Conservation (phyloP, 1,140 invertebrate genomes). For the Drosophila baimaii region DNA sequence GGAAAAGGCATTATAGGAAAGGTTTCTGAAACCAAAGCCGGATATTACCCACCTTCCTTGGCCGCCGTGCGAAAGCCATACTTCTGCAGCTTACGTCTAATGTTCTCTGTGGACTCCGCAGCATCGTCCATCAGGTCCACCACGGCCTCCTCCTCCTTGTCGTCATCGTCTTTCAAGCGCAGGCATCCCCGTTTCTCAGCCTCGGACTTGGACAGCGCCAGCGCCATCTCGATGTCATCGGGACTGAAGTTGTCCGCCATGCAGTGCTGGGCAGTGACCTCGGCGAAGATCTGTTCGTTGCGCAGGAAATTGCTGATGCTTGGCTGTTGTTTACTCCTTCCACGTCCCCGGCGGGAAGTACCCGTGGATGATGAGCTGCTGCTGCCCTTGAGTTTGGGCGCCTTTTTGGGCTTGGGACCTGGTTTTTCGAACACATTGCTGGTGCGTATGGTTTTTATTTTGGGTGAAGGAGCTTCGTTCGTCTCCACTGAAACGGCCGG, state of each 20-base stretch:
- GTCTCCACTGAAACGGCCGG: neutral
- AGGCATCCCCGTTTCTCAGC: conserved; percentile 53
- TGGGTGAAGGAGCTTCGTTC: conserved; percentile 17
- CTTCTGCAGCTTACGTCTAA: conserved; percentile 63
- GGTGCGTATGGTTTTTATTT: conserved; percentile 45
- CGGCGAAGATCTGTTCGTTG: conserved; percentile 76
- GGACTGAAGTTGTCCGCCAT: conserved; percentile 74
- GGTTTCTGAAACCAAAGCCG: neutral
- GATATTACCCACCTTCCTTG: conserved; percentile 54
- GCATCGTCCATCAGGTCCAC: conserved; percentile 45
- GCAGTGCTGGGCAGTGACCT: conserved; percentile 77
- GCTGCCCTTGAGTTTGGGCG: conserved; percentile 60
- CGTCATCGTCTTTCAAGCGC: conserved; percentile 22
- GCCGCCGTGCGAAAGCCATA: conserved; percentile 74
- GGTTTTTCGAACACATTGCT: conserved; percentile 54
- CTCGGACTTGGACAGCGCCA: conserved; percentile 78
- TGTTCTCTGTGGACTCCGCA: conserved; percentile 36
- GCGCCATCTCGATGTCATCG: conserved; percentile 78
- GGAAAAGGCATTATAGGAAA: neutral
- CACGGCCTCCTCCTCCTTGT: conserved; percentile 31
- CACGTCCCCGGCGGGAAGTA: conserved; percentile 3
- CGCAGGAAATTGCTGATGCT: conserved; percentile 73
- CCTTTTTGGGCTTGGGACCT: conserved; percentile 62
- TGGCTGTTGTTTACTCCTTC: conserved; percentile 57
- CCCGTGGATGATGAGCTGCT: conserved; percentile 2